Evolutionary conservation across 1,140 invertebrate species (phyloP), one percentile per base, ranked within the genome.

Genomic region (Kradibia gibbosae): DNA sequence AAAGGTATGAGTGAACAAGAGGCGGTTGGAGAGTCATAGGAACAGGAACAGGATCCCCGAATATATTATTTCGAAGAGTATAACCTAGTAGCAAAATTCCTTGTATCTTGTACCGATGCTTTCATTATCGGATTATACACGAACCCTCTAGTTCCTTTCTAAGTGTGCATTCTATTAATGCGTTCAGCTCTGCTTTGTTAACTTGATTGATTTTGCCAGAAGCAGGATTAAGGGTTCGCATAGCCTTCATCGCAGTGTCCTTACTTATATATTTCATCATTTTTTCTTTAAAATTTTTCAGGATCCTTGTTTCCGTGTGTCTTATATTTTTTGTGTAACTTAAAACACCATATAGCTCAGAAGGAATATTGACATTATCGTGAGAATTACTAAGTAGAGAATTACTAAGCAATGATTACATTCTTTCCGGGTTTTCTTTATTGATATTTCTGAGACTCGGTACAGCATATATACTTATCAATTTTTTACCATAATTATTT

Each of bases 1-100:
- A 62, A 78, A 82, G 67, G 67, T 72, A 57, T 55, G 70, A 3
- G 42, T 11, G 57, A 28, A n/a, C 1, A 48, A 17, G 42, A 31
- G 34, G 17, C 1, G 57, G 42, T 28, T 17, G 45, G 55, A 22
- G 42, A 48, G 39, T 42, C 42, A 70, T 39, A 17, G 20, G 11
- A 8, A 67, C 7, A 39, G 31, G 34, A 10, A 15, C 34, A 11
- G 39, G 73, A 67, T 45, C 75, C 25, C 76, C 31, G 36, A 78
- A 67, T 67, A 45, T 42, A 36, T 62, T 36, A 62, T 62, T 62
- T 11, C 7, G 10, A 60, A 60, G 25, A 31, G 3, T n/a, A 10
- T 60, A 31, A 17, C 11, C 28, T 31, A 2, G 2, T n/a, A 2
- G 10, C 11, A 4, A 17, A 15, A 2, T 36, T 62, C 60, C n/a